phyloP scores from a whole-genome alignment of 2,113 vertebrate species.

The Oncorhynchus masou region DNA sequence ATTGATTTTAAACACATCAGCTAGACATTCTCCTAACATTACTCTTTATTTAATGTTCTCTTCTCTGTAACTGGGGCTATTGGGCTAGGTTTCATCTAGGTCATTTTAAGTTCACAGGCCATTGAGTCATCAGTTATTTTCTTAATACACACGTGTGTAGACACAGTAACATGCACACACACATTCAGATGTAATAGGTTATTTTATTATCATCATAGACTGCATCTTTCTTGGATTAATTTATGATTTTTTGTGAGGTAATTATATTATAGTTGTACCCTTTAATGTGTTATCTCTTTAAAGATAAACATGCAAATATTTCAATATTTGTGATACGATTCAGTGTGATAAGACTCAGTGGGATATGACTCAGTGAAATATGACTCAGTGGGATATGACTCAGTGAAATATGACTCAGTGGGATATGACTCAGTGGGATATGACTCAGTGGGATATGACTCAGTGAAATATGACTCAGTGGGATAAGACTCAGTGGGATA shows the following conservation, averaged over 20 bases:
- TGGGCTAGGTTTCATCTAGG: slow-evolving; percentile 23
- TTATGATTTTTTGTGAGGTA: background rate
- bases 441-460: too few relatives aligned
- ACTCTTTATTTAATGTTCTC: slow-evolving; percentile 22
- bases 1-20: background rate
- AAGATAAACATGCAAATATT: background rate
- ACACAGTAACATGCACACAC: background rate
- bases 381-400: too few relatives aligned
- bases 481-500: background rate
- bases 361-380: too few relatives aligned
- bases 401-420: too few relatives aligned
- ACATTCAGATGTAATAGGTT: background rate
- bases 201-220: background rate
- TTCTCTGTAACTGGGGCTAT: slow-evolving; percentile 5
- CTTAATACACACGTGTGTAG: background rate
- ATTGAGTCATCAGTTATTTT: slow-evolving; percentile 26
- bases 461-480: too few relatives aligned
- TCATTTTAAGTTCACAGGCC: slow-evolving; percentile 30
- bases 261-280: background rate
- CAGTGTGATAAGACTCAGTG: too few relatives aligned
- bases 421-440: too few relatives aligned
- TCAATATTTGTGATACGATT: background rate
- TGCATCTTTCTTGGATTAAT: background rate
- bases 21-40: slow-evolving; percentile 11
- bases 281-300: background rate